Evolutionary conservation across 2,797 vertebrate genomes (phyloP).

Genomic region (Arnoldichthys spilopterus): DNA sequence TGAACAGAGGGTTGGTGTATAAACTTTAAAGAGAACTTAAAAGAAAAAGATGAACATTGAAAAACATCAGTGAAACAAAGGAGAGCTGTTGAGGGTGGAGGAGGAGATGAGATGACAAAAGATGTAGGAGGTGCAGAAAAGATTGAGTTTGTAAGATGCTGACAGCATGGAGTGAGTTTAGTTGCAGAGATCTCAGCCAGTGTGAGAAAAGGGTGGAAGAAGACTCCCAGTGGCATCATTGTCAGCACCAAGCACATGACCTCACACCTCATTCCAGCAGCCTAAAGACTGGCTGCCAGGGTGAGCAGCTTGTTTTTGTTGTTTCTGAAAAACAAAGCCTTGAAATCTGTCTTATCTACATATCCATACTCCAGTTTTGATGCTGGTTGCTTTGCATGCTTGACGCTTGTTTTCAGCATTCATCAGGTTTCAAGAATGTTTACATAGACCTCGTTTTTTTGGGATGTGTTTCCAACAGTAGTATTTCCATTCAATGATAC

Average conservation of each 20-base stretch:
- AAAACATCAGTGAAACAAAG: neutral
- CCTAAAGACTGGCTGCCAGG: slow-evolving; percentile 14
- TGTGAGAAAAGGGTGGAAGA: slow-evolving; percentile 29
- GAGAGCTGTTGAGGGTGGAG: neutral
- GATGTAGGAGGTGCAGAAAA: slow-evolving; percentile 2
- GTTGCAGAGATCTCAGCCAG: slow-evolving; percentile 15
- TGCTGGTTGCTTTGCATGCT: slow-evolving; percentile 22
- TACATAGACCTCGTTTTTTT: slow-evolving; percentile 1
- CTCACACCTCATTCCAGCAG: slow-evolving; percentile 35
- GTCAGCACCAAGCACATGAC: slow-evolving; percentile 35
- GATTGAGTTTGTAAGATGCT: slow-evolving; percentile 9
- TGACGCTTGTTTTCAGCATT: slow-evolving; percentile 19
- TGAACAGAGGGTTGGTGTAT: neutral
- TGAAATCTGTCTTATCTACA: slow-evolving; percentile 40
- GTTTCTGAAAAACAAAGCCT: slow-evolving; percentile 37
- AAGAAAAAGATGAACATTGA: neutral
- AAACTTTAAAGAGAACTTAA: neutral
- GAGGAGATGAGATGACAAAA: slow-evolving; percentile 11
- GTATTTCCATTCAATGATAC: slow-evolving; percentile 3
- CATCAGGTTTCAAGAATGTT: slow-evolving; percentile 12
- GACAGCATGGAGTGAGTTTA: slow-evolving; percentile 15
- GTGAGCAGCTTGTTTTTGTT: slow-evolving; percentile 16
- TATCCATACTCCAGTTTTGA: slow-evolving; percentile 31
- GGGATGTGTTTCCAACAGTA: slow-evolving; percentile 16
- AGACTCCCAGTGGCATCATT: slow-evolving; percentile 19